A percentile compares a stretch with the other conserved stretches of the same genome.
Conservation (phyloP, 2,113 vertebrate species). For the Polyodon spathula region DNA sequence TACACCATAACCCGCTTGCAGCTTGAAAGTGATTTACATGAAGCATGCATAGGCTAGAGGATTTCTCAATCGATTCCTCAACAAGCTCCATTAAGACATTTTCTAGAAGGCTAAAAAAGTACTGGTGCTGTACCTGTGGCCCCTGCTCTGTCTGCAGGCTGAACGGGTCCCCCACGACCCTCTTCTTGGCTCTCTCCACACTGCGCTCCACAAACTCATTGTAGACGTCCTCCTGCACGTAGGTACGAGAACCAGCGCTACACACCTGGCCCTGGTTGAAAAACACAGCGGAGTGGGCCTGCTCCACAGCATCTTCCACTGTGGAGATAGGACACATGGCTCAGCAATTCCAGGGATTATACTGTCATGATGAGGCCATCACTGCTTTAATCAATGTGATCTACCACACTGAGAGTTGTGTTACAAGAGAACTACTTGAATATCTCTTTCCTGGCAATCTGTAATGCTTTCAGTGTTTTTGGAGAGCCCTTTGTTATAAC, state of each 20-base stretch:
- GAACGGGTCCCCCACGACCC: conserved; percentile 88
- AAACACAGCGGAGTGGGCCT: conserved; percentile 86
- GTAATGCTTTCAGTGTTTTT: too few relatives aligned
- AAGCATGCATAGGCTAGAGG: too few relatives aligned
- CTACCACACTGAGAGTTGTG: too few relatives aligned
- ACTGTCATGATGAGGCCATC: too few relatives aligned
- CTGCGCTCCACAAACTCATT: conserved; percentile 83
- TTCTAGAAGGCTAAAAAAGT: neutral
- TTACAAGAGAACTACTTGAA: too few relatives aligned
- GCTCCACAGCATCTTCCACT: conserved; percentile 93
- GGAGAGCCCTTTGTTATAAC: too few relatives aligned
- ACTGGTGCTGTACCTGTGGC: conserved; percentile 83
- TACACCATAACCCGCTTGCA: too few relatives aligned
- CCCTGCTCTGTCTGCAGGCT: conserved; percentile 84
- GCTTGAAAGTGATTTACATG: too few relatives aligned
- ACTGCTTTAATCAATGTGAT: too few relatives aligned
- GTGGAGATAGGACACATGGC: neutral
- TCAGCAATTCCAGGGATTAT: neutral
- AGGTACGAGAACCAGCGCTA: conserved; percentile 82
- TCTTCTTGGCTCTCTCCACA: conserved; percentile 65
- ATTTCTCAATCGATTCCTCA: too few relatives aligned
- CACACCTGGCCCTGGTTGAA: conserved; percentile 98
- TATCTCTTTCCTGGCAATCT: too few relatives aligned
- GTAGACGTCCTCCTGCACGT: conserved; percentile 83
- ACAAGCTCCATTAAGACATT: too few relatives aligned